These are phyloP conservation scores for Danio choprae DNA, from an alignment of 2,797 vertebrate genomes.

Conservation along the genomic window DNA sequence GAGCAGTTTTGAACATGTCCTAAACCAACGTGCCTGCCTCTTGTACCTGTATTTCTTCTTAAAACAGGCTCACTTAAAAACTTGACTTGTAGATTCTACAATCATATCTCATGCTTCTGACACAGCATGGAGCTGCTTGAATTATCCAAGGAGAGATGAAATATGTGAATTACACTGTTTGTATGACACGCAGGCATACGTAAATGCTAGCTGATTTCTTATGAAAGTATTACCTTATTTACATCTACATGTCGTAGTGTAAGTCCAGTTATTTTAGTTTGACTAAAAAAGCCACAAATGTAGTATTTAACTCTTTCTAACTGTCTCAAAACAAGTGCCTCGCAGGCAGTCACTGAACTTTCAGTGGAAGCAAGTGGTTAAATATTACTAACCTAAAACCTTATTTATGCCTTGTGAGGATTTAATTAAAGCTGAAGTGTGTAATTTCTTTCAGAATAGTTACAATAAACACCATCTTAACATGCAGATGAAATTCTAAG, in stretches of 20 bases:
- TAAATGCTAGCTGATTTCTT: slow-evolving; percentile 20
- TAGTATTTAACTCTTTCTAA: slow-evolving; percentile 57
- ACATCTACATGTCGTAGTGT: slow-evolving; percentile 36
- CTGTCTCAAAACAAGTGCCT: slow-evolving; percentile 40
- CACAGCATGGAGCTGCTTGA: slow-evolving; percentile 12
- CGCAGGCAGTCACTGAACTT: slow-evolving; percentile 37
- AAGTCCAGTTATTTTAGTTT: slow-evolving; percentile 55
- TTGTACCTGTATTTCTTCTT: slow-evolving; percentile 2
- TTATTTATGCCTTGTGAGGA: slow-evolving; percentile 29
- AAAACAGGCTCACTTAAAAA: neutral
- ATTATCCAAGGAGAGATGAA: neutral
- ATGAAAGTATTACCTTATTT: slow-evolving; percentile 36
- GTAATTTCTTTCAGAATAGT: neutral
- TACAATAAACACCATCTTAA: neutral
- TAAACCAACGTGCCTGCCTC: slow-evolving; percentile 22
- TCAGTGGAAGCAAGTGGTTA: slow-evolving; percentile 23
- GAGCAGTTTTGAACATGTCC: neutral
- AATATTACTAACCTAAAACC: slow-evolving; percentile 38
- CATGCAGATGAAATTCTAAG: neutral
- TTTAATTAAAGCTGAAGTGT: slow-evolving; percentile 16
- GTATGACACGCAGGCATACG: neutral
- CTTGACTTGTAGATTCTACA: slow-evolving; percentile 26
- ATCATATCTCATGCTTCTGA: neutral
- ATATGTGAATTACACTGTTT: slow-evolving; percentile 8
- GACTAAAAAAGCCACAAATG: slow-evolving; percentile 63